phyloP scores from a whole-genome alignment of 2,888 invertebrate genomes.

The Liodrosophila aerea region DNA sequence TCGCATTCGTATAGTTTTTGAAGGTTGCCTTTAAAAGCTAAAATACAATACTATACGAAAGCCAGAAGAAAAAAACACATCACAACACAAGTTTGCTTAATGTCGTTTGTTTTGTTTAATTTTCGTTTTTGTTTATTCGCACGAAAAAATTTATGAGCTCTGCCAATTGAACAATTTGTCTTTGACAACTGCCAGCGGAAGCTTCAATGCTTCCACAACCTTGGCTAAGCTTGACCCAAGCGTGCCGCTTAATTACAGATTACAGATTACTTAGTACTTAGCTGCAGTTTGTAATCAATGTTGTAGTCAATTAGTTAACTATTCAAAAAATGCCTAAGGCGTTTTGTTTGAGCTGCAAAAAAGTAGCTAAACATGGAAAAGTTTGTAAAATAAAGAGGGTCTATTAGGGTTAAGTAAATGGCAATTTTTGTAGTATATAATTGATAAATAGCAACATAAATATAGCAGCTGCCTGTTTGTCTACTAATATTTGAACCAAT shows the following conservation, averaged over 20 bases:
- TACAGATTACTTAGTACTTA: background rate
- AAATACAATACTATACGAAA: conserved; percentile 21
- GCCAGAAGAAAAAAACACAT: conserved; percentile 7
- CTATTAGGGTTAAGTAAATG: no score
- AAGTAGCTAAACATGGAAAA: no score
- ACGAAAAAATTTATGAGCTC: conserved; percentile 38
- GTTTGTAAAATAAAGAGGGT: no score
- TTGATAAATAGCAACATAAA: no score
- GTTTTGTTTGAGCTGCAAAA: no score
- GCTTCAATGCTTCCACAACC: conserved; percentile 18
- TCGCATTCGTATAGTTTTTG: conserved; percentile 52
- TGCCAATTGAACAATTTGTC: conserved; percentile 54
- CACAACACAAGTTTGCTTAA: conserved; percentile 49
- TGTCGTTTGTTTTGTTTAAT: conserved; percentile 21
- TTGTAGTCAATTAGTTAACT: no score
- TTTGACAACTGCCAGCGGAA: conserved; percentile 51
- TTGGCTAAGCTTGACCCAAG: conserved; percentile 11
- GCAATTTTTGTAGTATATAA: no score
- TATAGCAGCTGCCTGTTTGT: no score
- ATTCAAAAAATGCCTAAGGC: no score
- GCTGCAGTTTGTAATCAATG: no score
- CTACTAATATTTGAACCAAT: no score
- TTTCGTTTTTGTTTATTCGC: conserved; percentile 47
- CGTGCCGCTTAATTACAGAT: background rate
- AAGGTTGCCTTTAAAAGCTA: conserved; percentile 56